A percentile compares a stretch with the other conserved stretches of the same genome.
Evolutionary conservation across 2,797 vertebrate genomes (phyloP).

Genomic region (Glossophaga mutica): DNA sequence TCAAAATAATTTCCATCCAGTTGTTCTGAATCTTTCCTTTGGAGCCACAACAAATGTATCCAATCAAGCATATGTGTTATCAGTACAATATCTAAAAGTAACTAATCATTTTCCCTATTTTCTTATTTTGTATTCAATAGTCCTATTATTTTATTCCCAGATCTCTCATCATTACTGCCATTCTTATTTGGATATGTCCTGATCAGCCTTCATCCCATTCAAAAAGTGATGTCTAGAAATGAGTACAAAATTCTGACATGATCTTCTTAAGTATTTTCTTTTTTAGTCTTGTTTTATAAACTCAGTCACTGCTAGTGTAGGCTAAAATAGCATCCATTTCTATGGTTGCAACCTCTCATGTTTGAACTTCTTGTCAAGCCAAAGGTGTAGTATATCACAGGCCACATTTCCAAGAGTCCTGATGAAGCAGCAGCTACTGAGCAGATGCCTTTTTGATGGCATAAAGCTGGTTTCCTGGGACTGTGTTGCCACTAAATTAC

Average conservation of each 20-base stretch:
- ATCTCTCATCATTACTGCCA: background rate
- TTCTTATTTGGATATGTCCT: background rate
- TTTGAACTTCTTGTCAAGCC: background rate
- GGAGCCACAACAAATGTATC: background rate
- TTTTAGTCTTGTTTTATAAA: background rate
- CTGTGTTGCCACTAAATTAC: background rate
- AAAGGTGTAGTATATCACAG: background rate
- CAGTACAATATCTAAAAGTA: background rate
- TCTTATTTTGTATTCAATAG: background rate
- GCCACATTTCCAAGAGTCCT: background rate
- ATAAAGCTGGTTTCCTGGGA: background rate
- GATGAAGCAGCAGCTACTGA: background rate
- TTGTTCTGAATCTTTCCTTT: constrained; percentile 4
- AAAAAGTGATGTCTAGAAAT: background rate
- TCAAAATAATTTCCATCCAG: background rate
- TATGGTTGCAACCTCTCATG: background rate
- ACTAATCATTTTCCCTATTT: background rate
- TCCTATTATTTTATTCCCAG: background rate
- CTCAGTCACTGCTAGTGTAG: background rate
- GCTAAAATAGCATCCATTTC: background rate
- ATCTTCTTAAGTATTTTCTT: background rate
- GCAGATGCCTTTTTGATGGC: background rate
- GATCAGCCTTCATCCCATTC: background rate
- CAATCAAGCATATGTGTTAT: background rate
- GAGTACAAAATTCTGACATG: background rate